Conservation (phyloP, 2,113 vertebrate genomes). For the Hippocampus mohnikei region DNA sequence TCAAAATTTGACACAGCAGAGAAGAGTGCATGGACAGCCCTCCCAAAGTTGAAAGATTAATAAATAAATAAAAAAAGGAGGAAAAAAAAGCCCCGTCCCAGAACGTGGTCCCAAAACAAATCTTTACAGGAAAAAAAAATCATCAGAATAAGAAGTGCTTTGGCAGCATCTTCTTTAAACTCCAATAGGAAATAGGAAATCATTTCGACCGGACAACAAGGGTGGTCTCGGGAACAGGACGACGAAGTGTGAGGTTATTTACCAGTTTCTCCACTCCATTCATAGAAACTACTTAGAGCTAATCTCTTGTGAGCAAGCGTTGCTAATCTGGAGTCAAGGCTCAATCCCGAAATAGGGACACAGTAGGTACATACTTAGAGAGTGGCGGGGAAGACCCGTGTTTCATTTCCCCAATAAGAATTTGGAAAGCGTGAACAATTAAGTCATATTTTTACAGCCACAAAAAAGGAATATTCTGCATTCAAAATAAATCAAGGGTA, state of each 20-base stretch:
- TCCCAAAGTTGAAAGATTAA: background rate
- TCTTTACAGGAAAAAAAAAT: background rate
- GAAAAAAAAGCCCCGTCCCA: no score
- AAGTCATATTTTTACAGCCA: no score
- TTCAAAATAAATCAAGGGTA: background rate
- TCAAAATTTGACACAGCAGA: no score
- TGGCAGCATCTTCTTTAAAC: background rate
- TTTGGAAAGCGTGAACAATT: background rate
- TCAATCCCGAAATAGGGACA: slow-evolving; percentile 42
- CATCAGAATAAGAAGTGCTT: background rate
- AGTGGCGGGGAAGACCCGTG: background rate
- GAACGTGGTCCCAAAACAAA: no score
- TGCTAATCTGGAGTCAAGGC: slow-evolving; percentile 57
- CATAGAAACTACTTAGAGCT: slow-evolving; percentile 53
- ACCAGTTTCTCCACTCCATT: slow-evolving; percentile 44
- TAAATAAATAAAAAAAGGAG: background rate
- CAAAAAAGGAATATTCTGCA: no score
- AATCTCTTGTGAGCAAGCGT: slow-evolving; percentile 55
- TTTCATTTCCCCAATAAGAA: background rate
- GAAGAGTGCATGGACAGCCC: no score
- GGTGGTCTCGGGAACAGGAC: background rate
- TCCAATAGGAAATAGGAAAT: background rate
- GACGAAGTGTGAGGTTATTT: slow-evolving; percentile 14
- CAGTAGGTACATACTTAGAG: background rate
- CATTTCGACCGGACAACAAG: background rate